Conservation (phyloP, 2,888 invertebrate species). For the Phoenoteleia sp. region DNA sequence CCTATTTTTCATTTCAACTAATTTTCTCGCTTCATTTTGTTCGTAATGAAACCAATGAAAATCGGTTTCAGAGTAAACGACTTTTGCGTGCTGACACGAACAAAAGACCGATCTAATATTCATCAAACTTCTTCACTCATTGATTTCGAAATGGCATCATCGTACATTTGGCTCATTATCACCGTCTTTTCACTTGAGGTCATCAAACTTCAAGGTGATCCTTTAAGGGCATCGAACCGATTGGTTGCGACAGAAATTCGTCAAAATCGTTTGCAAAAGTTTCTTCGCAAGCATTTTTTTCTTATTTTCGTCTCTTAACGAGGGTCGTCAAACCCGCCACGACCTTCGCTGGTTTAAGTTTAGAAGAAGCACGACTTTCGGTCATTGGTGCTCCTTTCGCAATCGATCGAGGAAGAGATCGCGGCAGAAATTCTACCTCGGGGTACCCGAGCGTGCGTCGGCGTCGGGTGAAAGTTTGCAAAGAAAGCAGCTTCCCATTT, state of each 20-base stretch:
- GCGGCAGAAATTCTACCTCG: slow-evolving; percentile 68
- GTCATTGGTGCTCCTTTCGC: slow-evolving; percentile 61
- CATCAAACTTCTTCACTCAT: not conserved
- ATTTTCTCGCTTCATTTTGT: too few species aligned
- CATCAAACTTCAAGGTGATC: slow-evolving; percentile 72
- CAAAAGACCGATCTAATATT: not conserved
- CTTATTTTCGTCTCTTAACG: not conserved
- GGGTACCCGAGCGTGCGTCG: slow-evolving; percentile 79
- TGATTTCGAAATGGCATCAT: slow-evolving; percentile 39
- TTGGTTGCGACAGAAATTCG: not conserved
- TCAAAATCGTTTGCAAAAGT: not conserved
- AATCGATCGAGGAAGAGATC: slow-evolving; percentile 69
- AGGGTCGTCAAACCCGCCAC: slow-evolving; percentile 34
- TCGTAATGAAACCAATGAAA: too few species aligned
- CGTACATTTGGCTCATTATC: not conserved
- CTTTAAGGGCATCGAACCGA: slow-evolving; percentile 69
- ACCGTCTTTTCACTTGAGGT: slow-evolving; percentile 33
- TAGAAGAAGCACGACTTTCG: slow-evolving; percentile 63
- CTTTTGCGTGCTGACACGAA: not conserved
- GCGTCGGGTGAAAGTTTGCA: slow-evolving; percentile 84
- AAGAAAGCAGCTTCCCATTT: slow-evolving; percentile 82
- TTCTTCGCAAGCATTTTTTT: not conserved
- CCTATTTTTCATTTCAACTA: too few species aligned
- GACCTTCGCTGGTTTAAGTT: slow-evolving; percentile 40
- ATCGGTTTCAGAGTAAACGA: too few species aligned